phyloP scores from a whole-genome alignment of 2,888 invertebrate species.

The Drosophila infuscata region DNA sequence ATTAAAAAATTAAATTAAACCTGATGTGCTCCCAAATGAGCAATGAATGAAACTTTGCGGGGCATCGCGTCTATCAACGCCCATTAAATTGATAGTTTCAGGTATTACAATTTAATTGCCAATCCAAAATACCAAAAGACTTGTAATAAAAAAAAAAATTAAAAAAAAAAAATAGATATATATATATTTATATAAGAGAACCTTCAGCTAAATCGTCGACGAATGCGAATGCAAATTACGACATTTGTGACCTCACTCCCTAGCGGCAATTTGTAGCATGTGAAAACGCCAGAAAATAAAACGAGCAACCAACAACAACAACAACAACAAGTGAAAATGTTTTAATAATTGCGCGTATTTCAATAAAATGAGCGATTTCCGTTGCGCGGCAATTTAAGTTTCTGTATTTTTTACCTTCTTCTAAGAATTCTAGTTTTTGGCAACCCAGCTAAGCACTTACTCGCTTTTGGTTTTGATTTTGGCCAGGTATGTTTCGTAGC shows the following conservation, averaged over 20 bases:
- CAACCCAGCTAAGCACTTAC: conserved; percentile 24
- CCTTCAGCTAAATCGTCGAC: conserved; percentile 47
- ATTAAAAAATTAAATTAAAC: conserved; percentile 50
- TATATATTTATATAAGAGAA: conserved; percentile 41
- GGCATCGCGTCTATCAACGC: conserved; percentile 33
- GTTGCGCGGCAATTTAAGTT: conserved; percentile 63
- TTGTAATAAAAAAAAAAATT: conserved; percentile 18
- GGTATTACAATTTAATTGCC: conserved; percentile 68
- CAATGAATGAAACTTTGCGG: conserved; percentile 54
- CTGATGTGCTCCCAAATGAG: conserved; percentile 67
- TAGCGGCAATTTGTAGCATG: conserved; percentile 70
- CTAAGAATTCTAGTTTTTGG: conserved; percentile 61
- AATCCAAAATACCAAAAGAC: conserved; percentile 53
- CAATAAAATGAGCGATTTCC: conserved; percentile 76
- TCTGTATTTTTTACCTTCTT: conserved; percentile 2
- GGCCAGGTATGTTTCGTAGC: conserved; percentile 8
- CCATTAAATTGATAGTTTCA: conserved; percentile 57
- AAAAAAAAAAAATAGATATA: not conserved
- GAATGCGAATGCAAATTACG: conserved; percentile 61
- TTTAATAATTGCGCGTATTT: conserved; percentile 78
- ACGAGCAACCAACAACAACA: conserved; percentile 11
- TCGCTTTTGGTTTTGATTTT: conserved; percentile 14
- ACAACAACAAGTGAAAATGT: conserved; percentile 67
- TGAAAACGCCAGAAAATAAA: conserved; percentile 59
- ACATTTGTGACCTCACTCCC: conserved; percentile 64